Evolutionary conservation across 2,888 invertebrate species (phyloP).

Genomic region (Polymixis lichenea): DNA sequence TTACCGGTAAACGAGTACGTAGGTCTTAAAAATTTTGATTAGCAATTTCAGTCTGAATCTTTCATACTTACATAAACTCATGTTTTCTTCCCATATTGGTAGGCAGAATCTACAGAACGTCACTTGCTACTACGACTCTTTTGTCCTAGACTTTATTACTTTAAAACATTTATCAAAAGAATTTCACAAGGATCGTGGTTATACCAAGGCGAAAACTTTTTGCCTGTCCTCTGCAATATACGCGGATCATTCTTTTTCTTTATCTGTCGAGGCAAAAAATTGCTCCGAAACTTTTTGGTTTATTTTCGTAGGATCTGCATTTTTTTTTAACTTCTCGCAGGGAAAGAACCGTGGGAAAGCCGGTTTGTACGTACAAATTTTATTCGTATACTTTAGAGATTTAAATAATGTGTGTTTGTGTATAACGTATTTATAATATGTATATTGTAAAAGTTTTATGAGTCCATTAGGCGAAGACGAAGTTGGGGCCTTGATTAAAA

Average conservation of each 20-base stretch:
- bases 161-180: conserved; percentile 32
- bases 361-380: conserved; percentile 44
- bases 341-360: conserved; percentile 52
- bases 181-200: conserved; percentile 41
- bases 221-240: conserved; percentile 59
- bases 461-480: conserved; percentile 25
- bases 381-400: conserved; percentile 37
- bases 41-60: background rate
- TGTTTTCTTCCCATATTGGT: too few relatives aligned
- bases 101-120: too few relatives aligned
- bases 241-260: conserved; percentile 67
- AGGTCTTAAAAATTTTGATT: background rate
- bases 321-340: conserved; percentile 58
- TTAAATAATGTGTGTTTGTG: conserved; percentile 54
- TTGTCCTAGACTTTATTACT: conserved; percentile 1
- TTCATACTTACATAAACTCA: background rate
- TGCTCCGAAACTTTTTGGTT: conserved; percentile 63
- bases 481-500: conserved; percentile 16
- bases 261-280: conserved; percentile 68
- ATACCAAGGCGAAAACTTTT: conserved; percentile 55
- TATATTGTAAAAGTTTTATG: conserved; percentile 53
- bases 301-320: conserved; percentile 63
- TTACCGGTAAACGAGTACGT: background rate
- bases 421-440: conserved; percentile 42
- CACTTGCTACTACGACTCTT: background rate